Conservation (phyloP, 2,113 vertebrate species). For the Ptilorrhoa leucosticta region DNA sequence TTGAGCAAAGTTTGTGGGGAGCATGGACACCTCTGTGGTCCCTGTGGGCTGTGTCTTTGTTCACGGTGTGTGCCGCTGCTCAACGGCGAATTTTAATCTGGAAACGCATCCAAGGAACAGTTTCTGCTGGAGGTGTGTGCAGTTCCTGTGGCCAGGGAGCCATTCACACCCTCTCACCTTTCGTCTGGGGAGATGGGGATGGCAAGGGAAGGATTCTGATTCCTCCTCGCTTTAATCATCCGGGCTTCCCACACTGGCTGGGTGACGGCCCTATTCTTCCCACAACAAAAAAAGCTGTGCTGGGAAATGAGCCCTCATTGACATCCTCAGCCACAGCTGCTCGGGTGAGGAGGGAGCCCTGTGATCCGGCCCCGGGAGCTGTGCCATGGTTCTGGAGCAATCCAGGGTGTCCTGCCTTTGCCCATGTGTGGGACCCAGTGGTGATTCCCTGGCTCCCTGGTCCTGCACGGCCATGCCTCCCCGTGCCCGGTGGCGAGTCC, state of each 20-base stretch:
- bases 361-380: fast-evolving
- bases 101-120: neutral
- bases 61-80: fast-evolving
- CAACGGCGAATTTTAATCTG: fast-evolving
- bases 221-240: neutral
- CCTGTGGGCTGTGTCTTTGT: neutral
- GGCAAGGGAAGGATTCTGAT: neutral
- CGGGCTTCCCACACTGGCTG: fast-evolving
- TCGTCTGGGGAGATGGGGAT: fast-evolving
- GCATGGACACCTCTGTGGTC: fast-evolving
- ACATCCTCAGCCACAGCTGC: neutral
- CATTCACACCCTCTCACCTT: neutral
- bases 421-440: fast-evolving
- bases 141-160: neutral
- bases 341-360: neutral
- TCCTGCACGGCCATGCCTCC: neutral
- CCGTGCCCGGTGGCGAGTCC: neutral
- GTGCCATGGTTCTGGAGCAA: neutral
- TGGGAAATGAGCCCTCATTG: neutral
- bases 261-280: neutral
- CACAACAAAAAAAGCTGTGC: neutral
- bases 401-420: fast-evolving
- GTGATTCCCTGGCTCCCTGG: neutral
- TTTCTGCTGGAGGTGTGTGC: neutral
- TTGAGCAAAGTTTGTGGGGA: fast-evolving